phyloP scores from a whole-genome alignment of 2,113 vertebrate genomes.

The Zeus faber region DNA sequence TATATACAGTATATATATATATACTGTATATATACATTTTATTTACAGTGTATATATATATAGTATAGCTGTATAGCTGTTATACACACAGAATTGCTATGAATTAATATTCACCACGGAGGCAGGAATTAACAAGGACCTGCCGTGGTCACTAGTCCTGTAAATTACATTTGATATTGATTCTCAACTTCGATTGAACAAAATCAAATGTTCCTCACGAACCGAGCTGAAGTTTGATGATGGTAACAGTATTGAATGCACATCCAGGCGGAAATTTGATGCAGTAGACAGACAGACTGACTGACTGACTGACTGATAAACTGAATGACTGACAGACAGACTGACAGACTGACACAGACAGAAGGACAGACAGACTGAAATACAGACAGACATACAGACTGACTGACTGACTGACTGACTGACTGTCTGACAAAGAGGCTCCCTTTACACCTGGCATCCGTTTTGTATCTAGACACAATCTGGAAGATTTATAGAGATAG shows the following conservation, averaged over 20 bases:
- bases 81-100: conserved; percentile 41
- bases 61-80: no score
- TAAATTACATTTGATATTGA: conserved; percentile 69
- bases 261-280: neutral
- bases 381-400: no score
- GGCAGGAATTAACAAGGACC: conserved; percentile 64
- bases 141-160: conserved; percentile 50
- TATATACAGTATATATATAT: conserved; percentile 10
- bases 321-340: neutral
- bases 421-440: conserved; percentile 21
- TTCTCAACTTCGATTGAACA: conserved; percentile 43
- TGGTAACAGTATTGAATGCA: conserved; percentile 41
- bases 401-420: conserved; percentile 41
- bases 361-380: no score
- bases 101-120: conserved; percentile 45
- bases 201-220: conserved; percentile 31
- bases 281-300: neutral
- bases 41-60: conserved; percentile 11
- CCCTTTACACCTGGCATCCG: no score
- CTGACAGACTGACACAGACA: neutral
- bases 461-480: no score
- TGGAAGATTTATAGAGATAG: no score
- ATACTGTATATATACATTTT: no score
- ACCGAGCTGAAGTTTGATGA: conserved; percentile 35
- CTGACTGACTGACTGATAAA: neutral